A percentile compares a stretch with the other conserved stretches of the same genome.
These are phyloP conservation scores for Myotis davidii DNA, from an alignment of 2,113 vertebrate genomes.

Conservation along the genomic window DNA sequence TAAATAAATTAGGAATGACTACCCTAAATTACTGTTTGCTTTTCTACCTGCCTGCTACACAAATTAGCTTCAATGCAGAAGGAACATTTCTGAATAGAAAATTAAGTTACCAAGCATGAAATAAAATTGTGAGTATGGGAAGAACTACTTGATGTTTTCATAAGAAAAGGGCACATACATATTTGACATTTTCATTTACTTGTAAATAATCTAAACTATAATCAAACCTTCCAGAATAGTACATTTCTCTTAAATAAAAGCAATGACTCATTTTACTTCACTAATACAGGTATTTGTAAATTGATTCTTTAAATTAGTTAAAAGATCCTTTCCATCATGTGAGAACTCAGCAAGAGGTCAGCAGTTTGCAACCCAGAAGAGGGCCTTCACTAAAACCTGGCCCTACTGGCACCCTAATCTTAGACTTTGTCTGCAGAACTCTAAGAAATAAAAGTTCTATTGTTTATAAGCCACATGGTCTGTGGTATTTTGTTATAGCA, in stretches of 20 bases:
- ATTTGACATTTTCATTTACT: not conserved
- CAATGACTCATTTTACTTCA: not conserved
- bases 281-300: not conserved
- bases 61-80: not conserved
- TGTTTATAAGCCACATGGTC: not conserved
- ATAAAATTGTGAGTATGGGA: not conserved
- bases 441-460: not conserved
- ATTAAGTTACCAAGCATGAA: slow-evolving; percentile 11
- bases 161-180: slow-evolving; percentile 5
- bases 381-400: not conserved
- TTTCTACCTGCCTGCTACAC: not conserved
- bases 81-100: slow-evolving; percentile 20
- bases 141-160: slow-evolving; percentile 8
- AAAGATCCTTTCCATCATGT: not conserved
- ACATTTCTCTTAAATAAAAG: slow-evolving; percentile 16
- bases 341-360: not conserved
- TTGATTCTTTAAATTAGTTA: slow-evolving; percentile 13
- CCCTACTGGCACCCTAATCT: not conserved
- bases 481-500: not conserved
- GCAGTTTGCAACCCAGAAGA: not conserved
- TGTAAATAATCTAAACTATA: not conserved
- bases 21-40: not conserved
- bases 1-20: not conserved
- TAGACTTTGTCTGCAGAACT: not conserved
- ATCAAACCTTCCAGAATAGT: slow-evolving; percentile 4